These are phyloP conservation scores for Lates calcarifer DNA, from an alignment of 2,113 vertebrate species.

Conservation along the genomic window DNA sequence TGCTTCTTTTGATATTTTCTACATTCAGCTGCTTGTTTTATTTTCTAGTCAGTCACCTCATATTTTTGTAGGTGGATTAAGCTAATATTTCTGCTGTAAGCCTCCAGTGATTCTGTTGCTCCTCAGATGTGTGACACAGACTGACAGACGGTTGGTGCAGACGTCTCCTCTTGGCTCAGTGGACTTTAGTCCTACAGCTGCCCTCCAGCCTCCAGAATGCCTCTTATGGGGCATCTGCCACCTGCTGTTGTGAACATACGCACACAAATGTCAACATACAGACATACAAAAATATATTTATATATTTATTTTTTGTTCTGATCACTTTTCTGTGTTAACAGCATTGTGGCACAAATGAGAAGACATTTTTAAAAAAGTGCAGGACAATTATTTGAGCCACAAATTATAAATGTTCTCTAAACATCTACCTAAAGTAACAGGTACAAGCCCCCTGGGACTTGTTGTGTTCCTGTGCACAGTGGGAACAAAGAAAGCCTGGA, in stretches of 20 bases:
- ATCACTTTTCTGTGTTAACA: not conserved
- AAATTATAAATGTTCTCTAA: not conserved
- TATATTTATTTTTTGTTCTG: not conserved
- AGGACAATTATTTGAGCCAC: not conserved
- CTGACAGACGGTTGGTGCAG: not conserved
- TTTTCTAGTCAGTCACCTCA: not conserved
- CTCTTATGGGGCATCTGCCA: conserved; percentile 25
- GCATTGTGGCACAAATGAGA: too few species aligned
- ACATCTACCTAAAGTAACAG: not conserved
- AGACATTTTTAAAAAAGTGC: not conserved
- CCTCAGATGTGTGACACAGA: conserved; percentile 18
- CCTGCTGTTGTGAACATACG: conserved; percentile 1
- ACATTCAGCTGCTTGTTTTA: not conserved
- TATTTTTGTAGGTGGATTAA: not conserved
- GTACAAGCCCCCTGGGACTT: not conserved
- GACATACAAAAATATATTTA: not conserved
- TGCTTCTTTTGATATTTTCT: not conserved
- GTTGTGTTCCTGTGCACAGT: conserved; percentile 7
- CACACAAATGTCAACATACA: conserved; percentile 17
- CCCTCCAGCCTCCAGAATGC: conserved; percentile 39
- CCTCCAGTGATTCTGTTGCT: not conserved
- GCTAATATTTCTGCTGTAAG: not conserved
- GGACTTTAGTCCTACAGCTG: conserved; percentile 29
- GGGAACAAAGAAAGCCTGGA: conserved; percentile 20
- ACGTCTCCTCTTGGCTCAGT: conserved; percentile 32